Conservation (phyloP, 2,888 invertebrate genomes). For the Ochropleura plecta region DNA sequence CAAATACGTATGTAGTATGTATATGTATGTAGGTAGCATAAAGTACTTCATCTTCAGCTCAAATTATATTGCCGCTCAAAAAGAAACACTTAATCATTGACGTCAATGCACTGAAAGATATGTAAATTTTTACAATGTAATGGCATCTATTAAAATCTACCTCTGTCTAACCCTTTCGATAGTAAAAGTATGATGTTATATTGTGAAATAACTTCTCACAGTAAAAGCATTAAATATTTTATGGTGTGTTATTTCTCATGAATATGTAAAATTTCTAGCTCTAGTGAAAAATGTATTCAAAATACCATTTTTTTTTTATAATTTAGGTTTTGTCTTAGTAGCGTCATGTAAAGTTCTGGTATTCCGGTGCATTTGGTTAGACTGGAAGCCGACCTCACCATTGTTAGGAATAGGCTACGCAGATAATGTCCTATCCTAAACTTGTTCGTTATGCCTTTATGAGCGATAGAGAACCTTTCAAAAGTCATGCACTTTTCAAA, state of each 20-base stretch:
- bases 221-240: background rate
- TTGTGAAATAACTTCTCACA: background rate
- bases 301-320: background rate
- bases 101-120: constrained; percentile 43
- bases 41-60: constrained; percentile 13
- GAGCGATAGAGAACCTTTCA: background rate
- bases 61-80: constrained; percentile 29
- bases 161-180: background rate
- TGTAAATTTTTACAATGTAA: background rate
- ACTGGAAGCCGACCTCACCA: too few species aligned
- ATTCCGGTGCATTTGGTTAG: too few species aligned
- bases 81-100: constrained; percentile 42
- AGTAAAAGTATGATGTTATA: background rate
- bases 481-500: background rate
- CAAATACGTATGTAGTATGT: background rate
- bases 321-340: too few species aligned
- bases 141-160: background rate
- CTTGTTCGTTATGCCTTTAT: background rate
- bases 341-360: too few species aligned
- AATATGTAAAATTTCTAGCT: background rate
- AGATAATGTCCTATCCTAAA: too few species aligned
- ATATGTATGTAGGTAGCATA: background rate
- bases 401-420: too few species aligned
- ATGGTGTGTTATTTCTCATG: background rate
- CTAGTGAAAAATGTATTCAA: background rate